Base-by-base conservation (phyloP, 1,140 invertebrate species). In the Colletes latitarsis region DNA sequence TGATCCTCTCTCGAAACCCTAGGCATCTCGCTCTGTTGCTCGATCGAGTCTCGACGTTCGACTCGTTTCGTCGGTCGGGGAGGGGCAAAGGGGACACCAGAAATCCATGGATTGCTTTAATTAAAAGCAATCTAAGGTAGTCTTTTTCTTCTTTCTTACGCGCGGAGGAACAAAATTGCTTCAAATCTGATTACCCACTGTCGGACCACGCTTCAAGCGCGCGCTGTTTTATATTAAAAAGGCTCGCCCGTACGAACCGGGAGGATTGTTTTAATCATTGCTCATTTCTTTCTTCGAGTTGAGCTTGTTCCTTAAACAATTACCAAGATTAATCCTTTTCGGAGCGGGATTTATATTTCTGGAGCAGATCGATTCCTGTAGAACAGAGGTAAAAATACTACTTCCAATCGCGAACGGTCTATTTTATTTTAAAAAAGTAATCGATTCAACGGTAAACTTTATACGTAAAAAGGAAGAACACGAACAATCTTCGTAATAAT, bases 1-100 rank as follows among this genome's bases (percentile, higher is more conserved):
- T 89, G 91, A 92, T 92, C 91, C 91, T 86, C 89, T 90, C 70
- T 64, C 88, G 87, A 88, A 90, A 89, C 88, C 87, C 86, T 83
- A 85, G 52, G 52, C 88, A 71, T 82, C 81, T 86, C 79, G 81
- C 72, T 83, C 77, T 85, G 70, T 82, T 72, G 75, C 73, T 82
- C 49, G 72, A 5, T 43, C 66, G 73, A 74, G 43, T 53, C 41
- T 63, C 71, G 57, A 60, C 63, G 55, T 57, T 63, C 71, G 57
- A 60, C 63, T 68, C 46, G 39, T 55, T 57, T 12, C 52, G 21
- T 46, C 81, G 46, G 49, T 49, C 43, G 62, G 30, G 19, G 57
- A 10, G n/a, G 39, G 55, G 49, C 46, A 9, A 17, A 15, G 49
- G 52, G 19, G n/a, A 19, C 57, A 41, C 46, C 58, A 49, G 70